Conservation (phyloP, 2,113 vertebrate genomes). For the Elephantulus edwardii region DNA sequence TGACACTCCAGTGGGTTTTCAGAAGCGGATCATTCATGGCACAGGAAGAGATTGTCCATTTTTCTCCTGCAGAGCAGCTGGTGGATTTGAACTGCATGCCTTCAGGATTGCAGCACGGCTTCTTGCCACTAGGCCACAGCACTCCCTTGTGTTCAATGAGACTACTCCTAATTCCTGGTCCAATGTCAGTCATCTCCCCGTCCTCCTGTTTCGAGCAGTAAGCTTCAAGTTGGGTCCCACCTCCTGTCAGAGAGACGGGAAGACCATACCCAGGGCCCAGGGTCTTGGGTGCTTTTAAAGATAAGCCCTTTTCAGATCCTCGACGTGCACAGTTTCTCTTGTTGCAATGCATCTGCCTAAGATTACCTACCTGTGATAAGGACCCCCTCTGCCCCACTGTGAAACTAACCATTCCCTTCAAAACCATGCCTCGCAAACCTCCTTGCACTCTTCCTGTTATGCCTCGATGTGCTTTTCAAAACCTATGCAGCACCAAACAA, state of each 20-base stretch:
- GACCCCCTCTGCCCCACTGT: no score
- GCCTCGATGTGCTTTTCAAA: not conserved
- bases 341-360: not conserved
- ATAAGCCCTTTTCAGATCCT: not conserved
- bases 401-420: not conserved
- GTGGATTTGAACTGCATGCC: no score
- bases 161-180: not conserved
- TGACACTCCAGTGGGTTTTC: no score
- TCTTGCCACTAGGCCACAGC: not conserved
- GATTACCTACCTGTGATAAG: rapidly evolving
- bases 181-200: not conserved
- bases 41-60: no score
- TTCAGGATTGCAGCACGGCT: no score
- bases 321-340: not conserved
- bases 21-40: no score
- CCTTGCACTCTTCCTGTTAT: not conserved
- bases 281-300: not conserved
- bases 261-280: not conserved
- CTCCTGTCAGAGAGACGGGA: no score
- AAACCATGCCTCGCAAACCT: not conserved
- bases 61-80: no score
- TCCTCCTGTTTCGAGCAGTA: not conserved
- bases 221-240: not conserved
- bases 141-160: not conserved
- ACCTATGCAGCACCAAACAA: not conserved